Base-by-base conservation (phyloP, 1,140 invertebrate genomes). In the Drosophila funebris region DNA sequence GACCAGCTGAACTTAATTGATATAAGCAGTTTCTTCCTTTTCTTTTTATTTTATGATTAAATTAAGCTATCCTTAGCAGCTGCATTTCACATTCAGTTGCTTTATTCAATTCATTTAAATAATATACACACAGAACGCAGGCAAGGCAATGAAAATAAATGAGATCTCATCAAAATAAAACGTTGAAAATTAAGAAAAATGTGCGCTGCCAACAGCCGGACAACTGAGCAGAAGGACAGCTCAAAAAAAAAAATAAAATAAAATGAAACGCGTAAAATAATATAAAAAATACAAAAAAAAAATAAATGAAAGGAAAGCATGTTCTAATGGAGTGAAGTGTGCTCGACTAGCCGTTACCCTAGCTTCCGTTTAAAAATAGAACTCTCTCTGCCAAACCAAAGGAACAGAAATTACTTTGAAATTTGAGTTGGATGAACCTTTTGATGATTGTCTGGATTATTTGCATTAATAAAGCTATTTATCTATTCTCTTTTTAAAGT, bases 101-200 rank as follows among this genome's bases (percentile, higher is more conserved):
- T 46, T 60, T 16, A 36, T 36, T 36, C n/a, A 72, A 77, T 74
- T 77, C 64, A 64, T 74, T 70, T 74, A 63, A 70, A 74, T 73
- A 64, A 58, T 52, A 56, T 50, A 52, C 29, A 62, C 8, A 9
- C 31, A n/a, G 7, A 24, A 16, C 6, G 41, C 41, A 22, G 18
- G 18, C 22, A 61, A 43, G 56, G 83, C 82, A 88, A 85, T 85
- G 82, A 85, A 85, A 85, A 88, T 88, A 85, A 85, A 85, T 82
- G 82, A 78, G 73, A 64, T 58, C 78, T 78, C 83, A 88, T 85
- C 83, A 85, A 78, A 85, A 88, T 87, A 82, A 87, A 87, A 74
- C 74, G 82, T 57, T 87, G 80, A 85, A 85, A 87, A 85, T 85
- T 85, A 85, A 87, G 83, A 88, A 88, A 85, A 85, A 85, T 87